A percentile compares a stretch with the other conserved stretches of the same genome.
Conservation (phyloP, 2,888 invertebrate species). For the Trypoxylon attenuatum region DNA sequence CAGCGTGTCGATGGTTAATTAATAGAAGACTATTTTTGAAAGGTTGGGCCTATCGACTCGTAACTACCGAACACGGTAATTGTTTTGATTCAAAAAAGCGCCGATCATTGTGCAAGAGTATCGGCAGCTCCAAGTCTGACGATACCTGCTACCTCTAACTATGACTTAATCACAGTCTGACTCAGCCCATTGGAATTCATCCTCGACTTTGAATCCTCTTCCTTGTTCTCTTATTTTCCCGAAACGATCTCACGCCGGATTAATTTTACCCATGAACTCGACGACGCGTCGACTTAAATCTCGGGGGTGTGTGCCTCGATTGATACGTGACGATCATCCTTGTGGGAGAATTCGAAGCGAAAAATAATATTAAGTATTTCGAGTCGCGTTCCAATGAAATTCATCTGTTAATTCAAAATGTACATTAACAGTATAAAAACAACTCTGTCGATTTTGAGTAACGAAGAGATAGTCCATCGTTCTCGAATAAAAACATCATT, state of each 20-base stretch:
- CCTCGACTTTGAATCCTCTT: no score
- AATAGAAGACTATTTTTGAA: constrained; percentile 1
- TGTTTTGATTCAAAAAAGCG: constrained; percentile 59
- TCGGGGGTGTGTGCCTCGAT: neutral
- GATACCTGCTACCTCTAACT: constrained; percentile 44
- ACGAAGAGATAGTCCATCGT: neutral
- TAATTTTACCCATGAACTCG: constrained; percentile 27
- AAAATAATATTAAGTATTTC: no score
- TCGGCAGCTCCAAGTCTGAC: constrained; percentile 38
- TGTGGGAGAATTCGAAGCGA: no score
- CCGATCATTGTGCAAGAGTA: constrained; percentile 37
- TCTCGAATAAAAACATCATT: no score
- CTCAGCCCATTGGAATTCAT: constrained; percentile 22
- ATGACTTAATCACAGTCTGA: constrained; percentile 45
- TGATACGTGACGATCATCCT: constrained; percentile 1
- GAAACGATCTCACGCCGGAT: constrained; percentile 15
- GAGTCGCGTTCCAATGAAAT: no score
- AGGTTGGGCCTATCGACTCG: constrained; percentile 7
- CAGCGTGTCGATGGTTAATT: constrained; percentile 8
- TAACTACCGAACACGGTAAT: constrained; percentile 50
- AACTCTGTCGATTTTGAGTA: no score
- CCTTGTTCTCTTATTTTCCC: no score
- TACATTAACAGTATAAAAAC: no score
- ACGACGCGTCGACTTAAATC: constrained; percentile 27
- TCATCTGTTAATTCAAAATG: no score